These are phyloP conservation scores for Mus caroli DNA, from an alignment of 2,797 vertebrate genomes.

Conservation along the genomic window DNA sequence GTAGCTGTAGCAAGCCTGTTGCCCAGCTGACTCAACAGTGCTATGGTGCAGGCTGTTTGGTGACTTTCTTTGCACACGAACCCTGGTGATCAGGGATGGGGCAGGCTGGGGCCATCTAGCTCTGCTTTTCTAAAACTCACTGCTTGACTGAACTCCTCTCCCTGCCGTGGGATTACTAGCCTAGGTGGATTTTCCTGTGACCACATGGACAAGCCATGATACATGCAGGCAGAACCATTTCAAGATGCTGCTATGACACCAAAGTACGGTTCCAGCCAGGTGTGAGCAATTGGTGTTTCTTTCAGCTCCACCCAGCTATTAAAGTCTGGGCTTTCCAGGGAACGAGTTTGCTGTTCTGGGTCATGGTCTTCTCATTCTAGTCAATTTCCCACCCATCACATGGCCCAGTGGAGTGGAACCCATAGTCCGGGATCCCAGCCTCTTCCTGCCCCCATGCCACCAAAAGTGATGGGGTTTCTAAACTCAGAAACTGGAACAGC, in stretches of 20 bases:
- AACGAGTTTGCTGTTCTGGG: conserved; percentile 67
- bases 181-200: neutral
- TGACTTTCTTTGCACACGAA: neutral
- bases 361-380: conserved; percentile 68
- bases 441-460: neutral
- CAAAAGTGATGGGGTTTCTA: conserved; percentile 41
- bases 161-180: neutral
- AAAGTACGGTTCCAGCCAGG: neutral
- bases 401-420: conserved; percentile 65
- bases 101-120: accelerated
- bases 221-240: neutral
- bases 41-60: neutral
- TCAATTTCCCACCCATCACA: conserved; percentile 78
- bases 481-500: conserved; percentile 42
- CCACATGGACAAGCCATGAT: neutral
- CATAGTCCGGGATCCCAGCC: neutral
- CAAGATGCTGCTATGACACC: neutral
- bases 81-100: neutral
- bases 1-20: neutral
- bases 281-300: conserved; percentile 23
- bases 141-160: neutral
- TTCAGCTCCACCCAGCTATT: neutral
- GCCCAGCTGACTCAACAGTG: accelerated
- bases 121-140: neutral
- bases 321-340: conserved; percentile 10